Base-by-base conservation (phyloP, 2,888 invertebrate genomes). In the Pandemis heparana region DNA sequence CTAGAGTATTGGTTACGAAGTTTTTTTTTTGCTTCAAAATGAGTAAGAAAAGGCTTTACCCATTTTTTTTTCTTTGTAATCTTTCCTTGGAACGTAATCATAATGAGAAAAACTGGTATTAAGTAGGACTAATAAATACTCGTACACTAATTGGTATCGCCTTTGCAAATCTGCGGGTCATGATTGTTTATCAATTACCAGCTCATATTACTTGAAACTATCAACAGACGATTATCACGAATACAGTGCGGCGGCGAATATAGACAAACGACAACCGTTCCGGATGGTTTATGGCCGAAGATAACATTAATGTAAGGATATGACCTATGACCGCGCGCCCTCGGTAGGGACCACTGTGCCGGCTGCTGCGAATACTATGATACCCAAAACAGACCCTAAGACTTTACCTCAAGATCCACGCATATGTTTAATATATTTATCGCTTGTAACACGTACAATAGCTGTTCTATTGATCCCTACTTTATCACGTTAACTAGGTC, bases 261-360 rank as follows among this genome's bases (percentile, higher is more conserved):
- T 74, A 74, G 76, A 66, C 51, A 74, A 68, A 71, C 66, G 75
- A 65, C 74, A 75, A 64, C 63, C 74, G 67, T 16, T 61, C 60
- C 69, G 79, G 78, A 78, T 83, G 82, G 81, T 87, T 88, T 87
- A 88, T 87, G 82, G 81, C 81, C 78, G 76, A 80, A 84, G 87
- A 88, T 87, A 86, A 83, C 86, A 85, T 87, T 85, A 84, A 85
- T 83, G 83, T 83, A 84, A 85, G 85, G 86, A 83, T 83, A 85
- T 86, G 85, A 86, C 82, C 85, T 82, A 84, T 83, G 83, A 79
- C 81, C 79, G 79, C 23, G 23, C 3, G 23, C 78, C 76, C 81
- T 76, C 79, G 79, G 66, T 62, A 53, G 16, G n/a, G 62, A 62
- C 14, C 41, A 16, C 41, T 61, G 7, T 18, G 51, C 60, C 18